Percentiles rank a stretch among this genome's conserved stretches.
Evolutionary conservation across 2,113 vertebrate genomes (phyloP).

Genomic region (Electrona antarctica): DNA sequence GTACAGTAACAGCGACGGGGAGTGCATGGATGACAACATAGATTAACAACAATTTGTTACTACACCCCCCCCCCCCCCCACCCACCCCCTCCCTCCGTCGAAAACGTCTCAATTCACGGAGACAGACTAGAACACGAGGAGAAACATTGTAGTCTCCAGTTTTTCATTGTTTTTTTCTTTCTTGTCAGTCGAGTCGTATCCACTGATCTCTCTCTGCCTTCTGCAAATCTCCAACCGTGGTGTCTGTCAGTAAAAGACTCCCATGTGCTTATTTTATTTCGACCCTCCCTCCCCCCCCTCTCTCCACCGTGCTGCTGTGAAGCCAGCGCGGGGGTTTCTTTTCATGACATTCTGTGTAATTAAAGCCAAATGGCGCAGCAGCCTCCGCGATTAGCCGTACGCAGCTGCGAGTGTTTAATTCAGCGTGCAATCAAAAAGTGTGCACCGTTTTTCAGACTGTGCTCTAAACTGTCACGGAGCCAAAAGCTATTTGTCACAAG

Average conservation of each 20-base stretch:
- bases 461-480: constrained; percentile 60
- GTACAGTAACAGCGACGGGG: not conserved
- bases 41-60: constrained; percentile 24
- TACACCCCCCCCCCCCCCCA: too few relatives aligned
- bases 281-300: not conserved
- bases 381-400: constrained; percentile 49
- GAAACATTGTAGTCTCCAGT: constrained; percentile 12
- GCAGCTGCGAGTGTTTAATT: constrained; percentile 69
- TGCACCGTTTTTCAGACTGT: too few relatives aligned
- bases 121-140: constrained; percentile 13
- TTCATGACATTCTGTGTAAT: constrained; percentile 67
- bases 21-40: constrained; percentile 35
- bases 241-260: constrained; percentile 5
- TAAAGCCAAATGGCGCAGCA: constrained; percentile 70
- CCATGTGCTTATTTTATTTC: constrained; percentile 20
- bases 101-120: constrained; percentile 39
- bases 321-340: constrained; percentile 40
- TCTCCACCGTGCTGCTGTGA: too few relatives aligned
- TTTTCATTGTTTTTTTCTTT: not conserved
- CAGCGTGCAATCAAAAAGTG: constrained; percentile 63
- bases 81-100: not conserved
- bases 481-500: constrained; percentile 66
- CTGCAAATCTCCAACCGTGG: constrained; percentile 45
- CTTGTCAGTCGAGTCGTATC: constrained; percentile 28
- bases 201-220: constrained; percentile 32